A percentile compares a stretch with the other conserved stretches of the same genome.
Evolutionary conservation across 2,888 invertebrate genomes (phyloP).

Genomic region (Chalcosyrphus nemorum): DNA sequence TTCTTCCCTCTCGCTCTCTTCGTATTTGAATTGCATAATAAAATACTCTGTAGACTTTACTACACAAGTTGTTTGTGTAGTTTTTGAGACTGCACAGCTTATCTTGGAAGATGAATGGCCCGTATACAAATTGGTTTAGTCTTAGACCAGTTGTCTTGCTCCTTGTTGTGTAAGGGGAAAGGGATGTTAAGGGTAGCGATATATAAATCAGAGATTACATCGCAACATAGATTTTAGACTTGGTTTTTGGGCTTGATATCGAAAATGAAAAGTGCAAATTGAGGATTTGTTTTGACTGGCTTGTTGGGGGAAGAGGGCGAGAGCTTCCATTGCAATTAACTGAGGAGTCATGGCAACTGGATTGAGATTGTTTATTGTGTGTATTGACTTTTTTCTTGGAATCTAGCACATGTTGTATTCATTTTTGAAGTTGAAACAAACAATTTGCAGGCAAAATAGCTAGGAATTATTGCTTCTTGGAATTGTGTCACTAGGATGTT

Average conservation of each 20-base stretch:
- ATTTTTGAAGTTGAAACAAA: no score
- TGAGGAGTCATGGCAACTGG: background rate
- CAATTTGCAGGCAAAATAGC: no score
- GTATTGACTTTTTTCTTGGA: background rate
- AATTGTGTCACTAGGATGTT: no score
- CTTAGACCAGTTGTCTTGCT: constrained; percentile 19
- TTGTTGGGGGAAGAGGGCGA: background rate
- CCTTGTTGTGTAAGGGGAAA: background rate
- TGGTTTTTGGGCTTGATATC: constrained; percentile 9
- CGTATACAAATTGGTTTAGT: constrained; percentile 54
- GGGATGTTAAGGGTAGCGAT: background rate
- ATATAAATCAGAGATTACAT: constrained; percentile 52
- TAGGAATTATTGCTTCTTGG: no score
- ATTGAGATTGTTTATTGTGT: background rate
- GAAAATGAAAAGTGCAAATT: constrained; percentile 53
- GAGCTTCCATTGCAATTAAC: constrained; percentile 6
- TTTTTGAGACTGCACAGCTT: constrained; percentile 55
- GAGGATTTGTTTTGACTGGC: constrained; percentile 32
- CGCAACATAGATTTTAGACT: constrained; percentile 4
- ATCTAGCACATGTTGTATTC: no score
- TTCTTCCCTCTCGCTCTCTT: background rate
- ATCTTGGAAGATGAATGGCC: constrained; percentile 52
- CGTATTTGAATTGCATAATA: constrained; percentile 24
- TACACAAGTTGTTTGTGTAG: constrained; percentile 42
- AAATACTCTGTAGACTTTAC: constrained; percentile 5